Percentiles rank a stretch among this genome's conserved stretches.
Evolutionary conservation across 2,113 vertebrate genomes (phyloP).

Genomic region (Pseudorasbora parva): DNA sequence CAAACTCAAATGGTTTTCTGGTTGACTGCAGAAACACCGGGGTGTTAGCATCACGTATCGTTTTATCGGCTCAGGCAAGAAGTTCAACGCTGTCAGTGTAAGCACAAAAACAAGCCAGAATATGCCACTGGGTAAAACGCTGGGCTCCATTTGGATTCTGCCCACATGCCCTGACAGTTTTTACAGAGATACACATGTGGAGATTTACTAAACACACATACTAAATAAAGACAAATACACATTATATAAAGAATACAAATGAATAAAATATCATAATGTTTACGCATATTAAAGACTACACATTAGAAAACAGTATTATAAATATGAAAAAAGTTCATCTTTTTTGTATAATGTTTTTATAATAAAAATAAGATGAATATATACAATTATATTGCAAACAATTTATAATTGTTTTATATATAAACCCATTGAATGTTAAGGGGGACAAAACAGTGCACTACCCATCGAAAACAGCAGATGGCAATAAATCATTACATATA

Average conservation of each 20-base stretch:
- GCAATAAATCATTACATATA: conserved; percentile 63
- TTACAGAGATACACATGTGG: conserved; percentile 61
- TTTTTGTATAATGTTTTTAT: no score
- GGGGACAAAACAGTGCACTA: conserved; percentile 26
- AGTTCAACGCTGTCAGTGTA: not conserved
- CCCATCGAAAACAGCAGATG: conserved; percentile 67
- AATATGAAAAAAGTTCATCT: no score
- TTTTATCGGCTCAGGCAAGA: not conserved
- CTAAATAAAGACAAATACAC: not conserved
- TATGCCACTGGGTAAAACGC: conserved; percentile 15
- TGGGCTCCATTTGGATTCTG: conserved; percentile 37
- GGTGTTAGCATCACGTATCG: not conserved
- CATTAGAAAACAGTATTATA: no score
- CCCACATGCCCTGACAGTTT: conserved; percentile 19
- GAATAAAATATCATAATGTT: not conserved
- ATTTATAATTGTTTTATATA: no score
- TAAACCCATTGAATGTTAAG: conserved; percentile 5
- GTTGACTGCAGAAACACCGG: conserved; percentile 20
- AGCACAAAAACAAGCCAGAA: conserved; percentile 24
- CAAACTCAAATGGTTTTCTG: not conserved
- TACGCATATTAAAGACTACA: not conserved
- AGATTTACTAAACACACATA: conserved; percentile 57
- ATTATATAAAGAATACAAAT: not conserved
- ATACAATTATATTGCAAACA: no score
- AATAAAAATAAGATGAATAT: no score